Evolutionary conservation across 1,140 invertebrate genomes (phyloP).

Genomic region (Drosophila triauraria): DNA sequence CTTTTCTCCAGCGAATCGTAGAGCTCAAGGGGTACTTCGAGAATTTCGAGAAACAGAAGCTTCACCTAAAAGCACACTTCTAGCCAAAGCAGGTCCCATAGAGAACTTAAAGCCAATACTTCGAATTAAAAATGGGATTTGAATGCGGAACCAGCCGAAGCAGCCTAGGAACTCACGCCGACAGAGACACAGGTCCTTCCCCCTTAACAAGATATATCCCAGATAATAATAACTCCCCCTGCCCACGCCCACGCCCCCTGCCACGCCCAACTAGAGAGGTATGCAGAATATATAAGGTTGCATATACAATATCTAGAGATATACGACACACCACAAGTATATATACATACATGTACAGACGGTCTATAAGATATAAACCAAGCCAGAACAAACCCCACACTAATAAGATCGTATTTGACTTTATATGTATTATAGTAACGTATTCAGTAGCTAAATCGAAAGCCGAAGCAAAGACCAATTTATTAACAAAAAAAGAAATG

Average conservation of each 20-base stretch:
- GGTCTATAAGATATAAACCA: conserved; percentile 53
- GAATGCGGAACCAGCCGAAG: conserved; percentile 10
- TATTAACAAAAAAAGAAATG: conserved; percentile 64
- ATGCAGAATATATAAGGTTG: conserved; percentile 40
- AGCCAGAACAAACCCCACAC: conserved; percentile 30
- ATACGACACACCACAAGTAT: conserved; percentile 31
- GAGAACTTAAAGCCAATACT: conserved; percentile 28
- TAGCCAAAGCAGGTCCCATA: conserved; percentile 34
- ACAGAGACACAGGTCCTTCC: conserved; percentile 10
- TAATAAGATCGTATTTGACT: conserved; percentile 79
- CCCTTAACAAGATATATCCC: conserved; percentile 9
- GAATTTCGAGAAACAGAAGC: conserved; percentile 54
- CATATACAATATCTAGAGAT: conserved; percentile 44
- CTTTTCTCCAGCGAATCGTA: conserved; percentile 63
- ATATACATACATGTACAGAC: conserved; percentile 59
- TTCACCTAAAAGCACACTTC: conserved; percentile 35
- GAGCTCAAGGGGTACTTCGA: conserved; percentile 53
- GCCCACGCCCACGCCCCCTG: background rate
- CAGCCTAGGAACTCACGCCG: conserved; percentile 12
- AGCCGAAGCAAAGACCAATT: conserved; percentile 84
- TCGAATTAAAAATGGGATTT: conserved; percentile 5
- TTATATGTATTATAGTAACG: conserved; percentile 80
- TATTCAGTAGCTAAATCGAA: conserved; percentile 74
- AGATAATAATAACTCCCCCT: background rate
- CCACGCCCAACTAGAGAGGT: conserved; percentile 20